Evolutionary conservation across 2,888 invertebrate genomes (phyloP).

Genomic region (Zonitis immaculata): DNA sequence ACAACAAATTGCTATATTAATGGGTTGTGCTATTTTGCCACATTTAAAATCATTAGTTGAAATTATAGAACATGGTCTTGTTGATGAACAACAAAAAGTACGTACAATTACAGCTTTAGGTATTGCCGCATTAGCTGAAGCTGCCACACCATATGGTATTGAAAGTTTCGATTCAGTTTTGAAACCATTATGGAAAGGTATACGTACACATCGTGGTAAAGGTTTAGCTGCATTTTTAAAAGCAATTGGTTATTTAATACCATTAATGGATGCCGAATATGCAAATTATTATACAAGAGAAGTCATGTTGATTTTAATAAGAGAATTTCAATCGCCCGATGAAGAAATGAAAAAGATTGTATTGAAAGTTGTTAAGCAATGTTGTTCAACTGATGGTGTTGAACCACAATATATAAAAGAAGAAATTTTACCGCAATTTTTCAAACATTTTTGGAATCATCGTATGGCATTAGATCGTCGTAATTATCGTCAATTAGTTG

Average conservation of each 20-base stretch:
- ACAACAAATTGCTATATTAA: conserved; percentile 98
- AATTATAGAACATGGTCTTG: conserved; percentile 97
- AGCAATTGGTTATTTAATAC: conserved; percentile 98
- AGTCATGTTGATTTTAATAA: conserved; percentile 97
- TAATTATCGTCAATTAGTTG: conserved; percentile 96
- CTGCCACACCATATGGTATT: conserved; percentile 99
- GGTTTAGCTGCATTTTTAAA: conserved; percentile 99
- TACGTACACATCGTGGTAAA: conserved; percentile 83
- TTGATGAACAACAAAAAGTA: conserved; percentile 99
- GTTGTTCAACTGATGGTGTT: conserved; percentile 99
- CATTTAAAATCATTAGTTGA: conserved; percentile 97
- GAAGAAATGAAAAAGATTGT: conserved; percentile 99
- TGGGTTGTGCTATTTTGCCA: conserved; percentile 99
- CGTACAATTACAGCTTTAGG: conserved; percentile 98
- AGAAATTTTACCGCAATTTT: conserved; percentile 97
- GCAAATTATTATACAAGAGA: conserved; percentile 99
- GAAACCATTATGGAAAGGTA: conserved; percentile 99
- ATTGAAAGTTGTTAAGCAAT: conserved; percentile 98
- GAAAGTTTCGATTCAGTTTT: conserved; percentile 99
- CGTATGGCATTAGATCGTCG: conserved; percentile 98
- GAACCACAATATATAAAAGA: conserved; percentile 99
- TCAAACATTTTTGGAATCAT: conserved; percentile 99
- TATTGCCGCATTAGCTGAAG: conserved; percentile 97
- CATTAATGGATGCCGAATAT: conserved; percentile 99
- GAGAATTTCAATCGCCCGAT: conserved; percentile 99